A percentile compares a stretch with the other conserved stretches of the same genome.
phyloP scores from a whole-genome alignment of 2,797 vertebrate genomes.

The Graptemys geographica region DNA sequence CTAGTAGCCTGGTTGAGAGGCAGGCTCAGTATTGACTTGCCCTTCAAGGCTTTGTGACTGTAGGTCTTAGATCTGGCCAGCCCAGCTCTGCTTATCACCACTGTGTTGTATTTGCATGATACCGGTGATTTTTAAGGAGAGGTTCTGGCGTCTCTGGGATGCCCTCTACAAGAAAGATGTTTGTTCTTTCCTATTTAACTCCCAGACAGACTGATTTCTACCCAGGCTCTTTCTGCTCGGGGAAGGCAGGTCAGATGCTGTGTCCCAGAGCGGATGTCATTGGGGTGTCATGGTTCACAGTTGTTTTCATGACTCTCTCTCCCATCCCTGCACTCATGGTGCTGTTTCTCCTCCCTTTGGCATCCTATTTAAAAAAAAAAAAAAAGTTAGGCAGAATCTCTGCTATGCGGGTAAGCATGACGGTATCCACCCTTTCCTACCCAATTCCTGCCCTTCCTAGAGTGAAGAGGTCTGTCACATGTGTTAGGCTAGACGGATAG shows the following conservation, averaged over 20 bases:
- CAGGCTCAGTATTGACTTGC: slow-evolving; percentile 18
- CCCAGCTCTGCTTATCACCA: slow-evolving; percentile 48
- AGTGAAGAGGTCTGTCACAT: neutral
- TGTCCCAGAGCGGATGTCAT: neutral
- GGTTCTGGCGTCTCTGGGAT: neutral
- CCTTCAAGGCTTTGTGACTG: slow-evolving; percentile 5
- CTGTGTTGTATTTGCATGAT: rapidly evolving
- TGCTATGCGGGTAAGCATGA: neutral
- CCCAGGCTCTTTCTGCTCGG: neutral
- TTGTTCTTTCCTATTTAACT: neutral
- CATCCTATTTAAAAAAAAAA: neutral
- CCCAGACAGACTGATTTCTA: neutral
- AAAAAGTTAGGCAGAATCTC: neutral
- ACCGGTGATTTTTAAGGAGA: neutral
- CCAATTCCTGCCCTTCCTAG: neutral
- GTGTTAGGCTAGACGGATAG: neutral
- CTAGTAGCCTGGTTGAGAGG: neutral
- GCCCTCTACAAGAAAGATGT: neutral
- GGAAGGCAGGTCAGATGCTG: neutral
- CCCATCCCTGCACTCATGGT: neutral
- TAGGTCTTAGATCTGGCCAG: neutral
- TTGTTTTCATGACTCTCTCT: neutral
- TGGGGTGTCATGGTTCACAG: neutral
- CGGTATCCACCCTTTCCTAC: neutral
- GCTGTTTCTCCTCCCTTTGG: neutral